A percentile compares a stretch with the other conserved stretches of the same genome.
These are phyloP conservation scores for Drosophila nigromelanica DNA, from an alignment of 1,140 invertebrate species.

Conservation along the genomic window DNA sequence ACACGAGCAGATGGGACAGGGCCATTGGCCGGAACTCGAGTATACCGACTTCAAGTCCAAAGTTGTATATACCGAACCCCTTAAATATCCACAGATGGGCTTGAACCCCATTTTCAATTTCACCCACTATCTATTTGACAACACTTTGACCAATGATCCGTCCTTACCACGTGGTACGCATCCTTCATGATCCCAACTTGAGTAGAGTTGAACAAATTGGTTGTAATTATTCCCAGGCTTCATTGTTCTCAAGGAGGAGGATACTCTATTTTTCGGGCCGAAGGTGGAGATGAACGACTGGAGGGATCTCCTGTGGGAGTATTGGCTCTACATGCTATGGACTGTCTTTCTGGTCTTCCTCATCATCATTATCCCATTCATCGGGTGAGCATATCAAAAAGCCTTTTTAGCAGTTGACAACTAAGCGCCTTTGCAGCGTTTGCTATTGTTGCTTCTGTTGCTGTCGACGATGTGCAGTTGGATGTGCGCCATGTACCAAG, in stretches of 20 bases:
- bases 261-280: slow-evolving; percentile 62
- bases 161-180: slow-evolving; percentile 17
- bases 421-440: slow-evolving; percentile 83
- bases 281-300: slow-evolving; percentile 84
- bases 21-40: slow-evolving; percentile 31
- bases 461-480: slow-evolving; percentile 89
- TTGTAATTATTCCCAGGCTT: slow-evolving; percentile 51
- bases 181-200: not conserved
- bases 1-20: slow-evolving; percentile 55
- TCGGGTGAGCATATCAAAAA: slow-evolving; percentile 84
- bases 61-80: slow-evolving; percentile 2
- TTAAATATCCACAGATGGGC: not conserved
- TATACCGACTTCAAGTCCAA: slow-evolving; percentile 27
- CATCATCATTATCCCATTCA: slow-evolving; percentile 87
- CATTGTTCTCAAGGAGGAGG: slow-evolving; percentile 37
- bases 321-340: slow-evolving; percentile 86
- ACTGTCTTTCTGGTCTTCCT: slow-evolving; percentile 86
- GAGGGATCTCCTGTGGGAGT: slow-evolving; percentile 85
- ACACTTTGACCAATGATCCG: slow-evolving; percentile 20
- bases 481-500: slow-evolving; percentile 90
- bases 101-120: slow-evolving; percentile 48
- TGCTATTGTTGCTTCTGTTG: slow-evolving; percentile 94
- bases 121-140: slow-evolving; percentile 40
- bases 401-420: slow-evolving; percentile 30
- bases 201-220: too few species aligned